Percentiles rank a stretch among this genome's conserved stretches.
Conservation (phyloP, 2,113 vertebrate genomes). For the Andinoacara biseriatus region DNA sequence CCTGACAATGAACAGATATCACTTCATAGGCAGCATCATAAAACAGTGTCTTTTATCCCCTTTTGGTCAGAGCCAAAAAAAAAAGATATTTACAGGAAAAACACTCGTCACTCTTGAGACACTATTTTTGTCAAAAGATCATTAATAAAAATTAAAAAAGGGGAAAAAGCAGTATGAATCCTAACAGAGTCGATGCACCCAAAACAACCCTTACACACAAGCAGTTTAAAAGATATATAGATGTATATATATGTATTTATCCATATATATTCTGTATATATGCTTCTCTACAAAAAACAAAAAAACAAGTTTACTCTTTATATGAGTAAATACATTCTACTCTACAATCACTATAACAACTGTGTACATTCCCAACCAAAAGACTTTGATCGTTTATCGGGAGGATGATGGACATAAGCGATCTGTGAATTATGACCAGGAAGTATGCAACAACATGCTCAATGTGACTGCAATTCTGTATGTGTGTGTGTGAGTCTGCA, state of each 20-base stretch:
- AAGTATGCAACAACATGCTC: conserved; percentile 57
- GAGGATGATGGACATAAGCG: conserved; percentile 40
- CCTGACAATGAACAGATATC: conserved; percentile 62
- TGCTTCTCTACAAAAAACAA: conserved; percentile 62
- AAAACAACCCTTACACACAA: conserved; percentile 63
- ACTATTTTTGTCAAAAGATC: conserved; percentile 45
- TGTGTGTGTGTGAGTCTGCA: conserved; percentile 34
- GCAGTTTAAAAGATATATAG: conserved; percentile 71
- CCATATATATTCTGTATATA: conserved; percentile 75
- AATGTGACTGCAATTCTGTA: conserved; percentile 22
- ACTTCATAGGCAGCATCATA: conserved; percentile 63
- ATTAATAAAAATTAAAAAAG: conserved; percentile 37
- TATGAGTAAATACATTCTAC: conserved; percentile 83
- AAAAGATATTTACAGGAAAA: conserved; percentile 74
- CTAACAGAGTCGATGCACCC: conserved; percentile 55
- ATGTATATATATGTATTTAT: conserved; percentile 64
- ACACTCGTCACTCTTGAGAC: conserved; percentile 47
- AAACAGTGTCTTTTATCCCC: conserved; percentile 57
- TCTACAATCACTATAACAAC: conserved; percentile 77
- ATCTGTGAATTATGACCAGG: conserved; percentile 46
- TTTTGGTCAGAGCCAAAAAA: conserved; percentile 47
- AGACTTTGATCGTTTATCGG: conserved; percentile 55
- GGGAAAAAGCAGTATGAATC: conserved; percentile 50
- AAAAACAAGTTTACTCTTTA: conserved; percentile 75
- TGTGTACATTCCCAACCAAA: conserved; percentile 78